phyloP scores from a whole-genome alignment of 2,888 invertebrate species.

The Xestia sexstrigata region DNA sequence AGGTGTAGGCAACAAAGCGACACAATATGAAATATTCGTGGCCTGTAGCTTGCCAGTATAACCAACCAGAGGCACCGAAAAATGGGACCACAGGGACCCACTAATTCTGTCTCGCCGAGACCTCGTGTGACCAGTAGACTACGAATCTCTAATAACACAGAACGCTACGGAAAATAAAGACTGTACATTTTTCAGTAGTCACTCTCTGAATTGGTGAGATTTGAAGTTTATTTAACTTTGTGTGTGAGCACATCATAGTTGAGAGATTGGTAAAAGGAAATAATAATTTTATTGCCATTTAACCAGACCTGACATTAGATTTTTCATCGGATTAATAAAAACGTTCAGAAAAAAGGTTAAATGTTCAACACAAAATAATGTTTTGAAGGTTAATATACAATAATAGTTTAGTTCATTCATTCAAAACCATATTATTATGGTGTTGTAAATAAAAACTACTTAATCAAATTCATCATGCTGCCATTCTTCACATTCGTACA shows the following conservation, averaged over 20 bases:
- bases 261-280: not conserved
- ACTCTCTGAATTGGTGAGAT: not conserved
- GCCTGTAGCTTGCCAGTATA: slow-evolving; percentile 9
- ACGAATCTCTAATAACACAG: slow-evolving; percentile 25
- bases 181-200: slow-evolving; percentile 26
- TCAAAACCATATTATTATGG: no score
- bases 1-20: not conserved
- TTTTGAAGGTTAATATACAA: not conserved
- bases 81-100: slow-evolving; percentile 50
- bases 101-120: slow-evolving; percentile 46
- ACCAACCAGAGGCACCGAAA: slow-evolving; percentile 34
- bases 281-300: not conserved
- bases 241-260: no score
- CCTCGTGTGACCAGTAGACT: slow-evolving; percentile 43
- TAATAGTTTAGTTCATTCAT: not conserved
- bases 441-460: not conserved
- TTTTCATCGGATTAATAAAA: not conserved
- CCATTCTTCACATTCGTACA: not conserved
- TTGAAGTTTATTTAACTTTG: not conserved
- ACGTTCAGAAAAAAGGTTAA: no score
- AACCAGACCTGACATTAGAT: not conserved
- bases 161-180: slow-evolving; percentile 9
- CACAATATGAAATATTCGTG: slow-evolving; percentile 45
- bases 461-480: not conserved
- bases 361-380: no score